Conservation (phyloP, 1,140 invertebrate genomes). For the Eumaeus atala region DNA sequence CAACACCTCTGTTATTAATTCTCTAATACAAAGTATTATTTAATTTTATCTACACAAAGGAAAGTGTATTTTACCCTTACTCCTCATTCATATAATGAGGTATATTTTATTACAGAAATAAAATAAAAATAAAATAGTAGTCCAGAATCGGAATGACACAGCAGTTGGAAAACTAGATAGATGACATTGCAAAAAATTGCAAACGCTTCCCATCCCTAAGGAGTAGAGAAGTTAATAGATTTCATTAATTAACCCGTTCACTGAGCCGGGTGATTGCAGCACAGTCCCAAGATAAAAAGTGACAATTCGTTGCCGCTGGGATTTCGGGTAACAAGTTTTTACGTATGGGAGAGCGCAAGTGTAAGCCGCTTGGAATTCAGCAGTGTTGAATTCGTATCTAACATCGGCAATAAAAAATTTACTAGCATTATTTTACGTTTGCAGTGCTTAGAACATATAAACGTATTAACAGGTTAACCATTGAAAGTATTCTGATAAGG, state of each 20-base stretch:
- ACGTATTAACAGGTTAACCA: no score
- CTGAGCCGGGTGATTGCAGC: conserved; percentile 65
- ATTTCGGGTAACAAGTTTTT: conserved; percentile 46
- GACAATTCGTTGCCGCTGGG: conserved; percentile 53
- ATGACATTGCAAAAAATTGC: conserved; percentile 57
- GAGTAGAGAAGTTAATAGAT: conserved; percentile 68
- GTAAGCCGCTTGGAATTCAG: conserved; percentile 27
- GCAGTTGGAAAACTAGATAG: conserved; percentile 45
- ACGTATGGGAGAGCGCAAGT: conserved; percentile 30
- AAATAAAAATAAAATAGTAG: background rate
- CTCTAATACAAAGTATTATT: no score
- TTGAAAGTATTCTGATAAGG: no score
- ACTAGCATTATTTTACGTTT: no score
- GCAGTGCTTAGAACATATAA: no score
- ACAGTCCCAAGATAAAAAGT: conserved; percentile 65
- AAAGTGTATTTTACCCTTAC: no score
- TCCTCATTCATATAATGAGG: no score
- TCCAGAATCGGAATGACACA: conserved; percentile 34
- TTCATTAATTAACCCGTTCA: conserved; percentile 73
- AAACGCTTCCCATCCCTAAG: conserved; percentile 48
- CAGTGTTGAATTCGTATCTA: background rate
- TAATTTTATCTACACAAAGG: no score
- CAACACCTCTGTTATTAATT: no score
- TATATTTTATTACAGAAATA: no score
- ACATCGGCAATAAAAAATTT: no score